Base-by-base conservation (phyloP, 2,888 invertebrate species). In the Girardia tigrina region DNA sequence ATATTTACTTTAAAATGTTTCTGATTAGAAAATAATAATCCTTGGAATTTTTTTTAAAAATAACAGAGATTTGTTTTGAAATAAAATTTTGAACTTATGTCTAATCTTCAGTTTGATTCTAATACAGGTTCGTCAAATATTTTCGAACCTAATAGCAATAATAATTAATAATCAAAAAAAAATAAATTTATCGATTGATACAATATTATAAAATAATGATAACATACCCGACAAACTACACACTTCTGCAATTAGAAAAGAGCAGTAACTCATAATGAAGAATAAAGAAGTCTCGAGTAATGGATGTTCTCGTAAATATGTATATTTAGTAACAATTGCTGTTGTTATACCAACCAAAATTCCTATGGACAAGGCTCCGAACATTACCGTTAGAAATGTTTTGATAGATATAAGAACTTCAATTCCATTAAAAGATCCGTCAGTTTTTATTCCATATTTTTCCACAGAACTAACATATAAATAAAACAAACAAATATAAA, bases 211-310 rank as follows among this genome's bases (percentile, higher is more conserved):
- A n/a, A n/a, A n/a, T n/a, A n/a, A n/a, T n/a, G n/a, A n/a, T 20
- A 16, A 74, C 72, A 26, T 28, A 75, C 77, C 77, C n/a, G 77
- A 78, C 27, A 20, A 42, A 72, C 77, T 91, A 72, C 91, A 89
- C 71, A 92, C 93, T 87, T 98, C 97, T 0, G 95, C 94, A 79
- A 95, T 90, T 77, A 97, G 88, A 86, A 97, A 98, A 70, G 95
- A 93, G 80, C 92, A 91, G 84, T 97, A 98, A 0, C 95, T 95
- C 92, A 94, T 94, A 75, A 97, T 88, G 74, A 97, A 92, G 86
- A 98, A 97, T 69, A 98, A 87, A 0, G 94, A 92, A 0, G 94
- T 93, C 85, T 98, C 97, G 80, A 98, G 86, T 69, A 95, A 86
- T 0, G 97, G 94, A 86, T 94, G 94, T 81, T 97, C 95, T 78